phyloP scores from a whole-genome alignment of 2,113 vertebrate genomes.

The Bungarus multicinctus region DNA sequence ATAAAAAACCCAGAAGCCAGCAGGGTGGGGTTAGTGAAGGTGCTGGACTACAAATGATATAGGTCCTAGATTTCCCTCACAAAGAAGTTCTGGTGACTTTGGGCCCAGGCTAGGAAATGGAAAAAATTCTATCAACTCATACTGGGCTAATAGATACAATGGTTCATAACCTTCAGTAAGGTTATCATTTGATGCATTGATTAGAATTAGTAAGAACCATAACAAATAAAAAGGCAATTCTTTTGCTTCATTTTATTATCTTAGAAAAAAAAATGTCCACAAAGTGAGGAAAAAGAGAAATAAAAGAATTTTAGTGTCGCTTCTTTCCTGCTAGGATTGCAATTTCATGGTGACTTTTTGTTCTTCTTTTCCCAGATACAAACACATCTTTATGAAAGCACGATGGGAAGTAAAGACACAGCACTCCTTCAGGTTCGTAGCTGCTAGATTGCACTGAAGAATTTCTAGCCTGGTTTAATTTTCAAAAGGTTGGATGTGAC shows the following conservation, averaged over 20 bases:
- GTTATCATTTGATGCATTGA: background rate
- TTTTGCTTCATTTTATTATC: background rate
- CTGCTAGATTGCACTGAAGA: background rate
- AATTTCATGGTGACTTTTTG: background rate
- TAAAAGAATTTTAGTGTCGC: background rate
- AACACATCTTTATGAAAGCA: conserved; percentile 71
- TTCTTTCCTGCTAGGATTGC: background rate
- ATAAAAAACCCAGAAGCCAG: background rate
- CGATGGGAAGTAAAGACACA: conserved; percentile 74
- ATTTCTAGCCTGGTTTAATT: background rate
- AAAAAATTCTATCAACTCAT: background rate
- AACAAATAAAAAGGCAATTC: background rate
- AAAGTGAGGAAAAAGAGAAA: background rate
- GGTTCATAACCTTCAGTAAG: background rate
- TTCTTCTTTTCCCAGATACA: conserved; percentile 71
- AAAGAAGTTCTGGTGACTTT: background rate
- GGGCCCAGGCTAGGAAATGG: background rate
- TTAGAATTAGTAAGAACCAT: background rate
- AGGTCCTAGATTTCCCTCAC: background rate
- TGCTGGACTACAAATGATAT: background rate
- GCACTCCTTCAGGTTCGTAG: conserved; percentile 75
- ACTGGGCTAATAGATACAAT: background rate
- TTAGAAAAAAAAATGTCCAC: background rate
- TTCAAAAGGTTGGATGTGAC: background rate
- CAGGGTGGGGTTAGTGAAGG: background rate